Percentiles rank a stretch among this genome's conserved stretches.
Evolutionary conservation across 2,888 invertebrate species (phyloP).

Genomic region (Drosophila nigricruria): DNA sequence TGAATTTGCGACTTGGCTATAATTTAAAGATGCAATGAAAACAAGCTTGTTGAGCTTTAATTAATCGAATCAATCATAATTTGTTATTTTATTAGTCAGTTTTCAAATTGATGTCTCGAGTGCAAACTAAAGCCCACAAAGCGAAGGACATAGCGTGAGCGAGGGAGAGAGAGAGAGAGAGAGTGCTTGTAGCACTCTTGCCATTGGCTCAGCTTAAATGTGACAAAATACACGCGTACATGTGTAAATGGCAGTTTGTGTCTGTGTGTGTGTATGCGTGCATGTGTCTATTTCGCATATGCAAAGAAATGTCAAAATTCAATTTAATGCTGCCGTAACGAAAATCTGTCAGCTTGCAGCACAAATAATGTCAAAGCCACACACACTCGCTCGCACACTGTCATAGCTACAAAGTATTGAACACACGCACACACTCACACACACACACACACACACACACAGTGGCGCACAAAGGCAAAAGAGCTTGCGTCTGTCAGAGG

Average conservation of each 20-base stretch:
- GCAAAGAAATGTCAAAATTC: conserved; percentile 79
- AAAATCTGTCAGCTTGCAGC: conserved; percentile 80
- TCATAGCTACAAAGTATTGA: conserved; percentile 49
- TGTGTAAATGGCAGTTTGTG: conserved; percentile 8
- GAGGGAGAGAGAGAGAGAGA: not conserved
- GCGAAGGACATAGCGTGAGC: not conserved
- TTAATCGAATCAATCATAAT: conserved; percentile 21
- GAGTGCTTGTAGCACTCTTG: not conserved
- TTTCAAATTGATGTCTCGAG: conserved; percentile 2
- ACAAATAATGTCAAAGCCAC: conserved; percentile 79
- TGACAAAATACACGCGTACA: conserved; percentile 15
- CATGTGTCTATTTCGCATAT: conserved; percentile 40
- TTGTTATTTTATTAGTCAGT: conserved; percentile 13
- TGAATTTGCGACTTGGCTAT: not conserved
- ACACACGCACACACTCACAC: conserved; percentile 22
- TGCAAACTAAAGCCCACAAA: conserved; percentile 2
- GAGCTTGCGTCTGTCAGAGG: conserved; percentile 72
- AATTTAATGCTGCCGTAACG: conserved; percentile 77
- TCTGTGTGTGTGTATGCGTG: not conserved
- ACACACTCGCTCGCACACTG: conserved; percentile 36
- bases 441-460: conserved; percentile 17
- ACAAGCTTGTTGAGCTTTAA: conserved; percentile 8
- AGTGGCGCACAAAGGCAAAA: conserved; percentile 40
- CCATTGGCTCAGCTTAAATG: conserved; percentile 17
- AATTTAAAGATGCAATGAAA: conserved; percentile 6